These are phyloP conservation scores for Sebastes fasciatus DNA, from an alignment of 2,113 vertebrate species.

Conservation along the genomic window DNA sequence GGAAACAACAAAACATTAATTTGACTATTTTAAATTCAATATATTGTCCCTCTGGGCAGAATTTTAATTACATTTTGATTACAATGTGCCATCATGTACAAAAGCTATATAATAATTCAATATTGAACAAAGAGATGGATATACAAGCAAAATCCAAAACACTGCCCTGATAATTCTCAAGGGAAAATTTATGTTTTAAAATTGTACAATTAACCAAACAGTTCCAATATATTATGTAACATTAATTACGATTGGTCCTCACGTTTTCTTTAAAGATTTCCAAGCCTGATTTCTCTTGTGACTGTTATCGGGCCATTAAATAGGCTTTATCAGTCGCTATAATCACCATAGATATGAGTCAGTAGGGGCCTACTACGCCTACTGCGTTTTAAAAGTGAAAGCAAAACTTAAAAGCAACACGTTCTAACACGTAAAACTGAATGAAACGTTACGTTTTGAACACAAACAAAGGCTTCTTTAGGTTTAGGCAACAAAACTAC, in stretches of 20 bases:
- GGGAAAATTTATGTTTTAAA: not conserved
- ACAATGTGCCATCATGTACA: conserved; percentile 54
- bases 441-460: too few species aligned
- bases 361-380: too few species aligned
- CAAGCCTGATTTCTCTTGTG: not conserved
- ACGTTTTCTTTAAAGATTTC: not conserved
- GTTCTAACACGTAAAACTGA: too few species aligned
- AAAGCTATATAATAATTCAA: conserved; percentile 54
- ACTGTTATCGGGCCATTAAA: too few species aligned
- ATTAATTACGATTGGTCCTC: not conserved
- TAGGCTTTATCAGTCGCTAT: too few species aligned
- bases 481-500: too few species aligned
- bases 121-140: conserved; percentile 37
- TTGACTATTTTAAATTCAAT: conserved; percentile 47
- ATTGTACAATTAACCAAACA: conserved; percentile 20
- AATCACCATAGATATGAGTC: too few species aligned
- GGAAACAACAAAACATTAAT: conserved; percentile 61
- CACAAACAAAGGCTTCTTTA: too few species aligned
- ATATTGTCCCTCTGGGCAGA: conserved; percentile 37
- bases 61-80: conserved; percentile 46
- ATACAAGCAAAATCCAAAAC: conserved; percentile 38
- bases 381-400: too few species aligned
- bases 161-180: not conserved
- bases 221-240: not conserved
- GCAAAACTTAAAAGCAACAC: too few species aligned